Percentiles rank a stretch among this genome's conserved stretches.
These are phyloP conservation scores for Synanceia verrucosa DNA, from an alignment of 2,797 vertebrate genomes.

Conservation along the genomic window DNA sequence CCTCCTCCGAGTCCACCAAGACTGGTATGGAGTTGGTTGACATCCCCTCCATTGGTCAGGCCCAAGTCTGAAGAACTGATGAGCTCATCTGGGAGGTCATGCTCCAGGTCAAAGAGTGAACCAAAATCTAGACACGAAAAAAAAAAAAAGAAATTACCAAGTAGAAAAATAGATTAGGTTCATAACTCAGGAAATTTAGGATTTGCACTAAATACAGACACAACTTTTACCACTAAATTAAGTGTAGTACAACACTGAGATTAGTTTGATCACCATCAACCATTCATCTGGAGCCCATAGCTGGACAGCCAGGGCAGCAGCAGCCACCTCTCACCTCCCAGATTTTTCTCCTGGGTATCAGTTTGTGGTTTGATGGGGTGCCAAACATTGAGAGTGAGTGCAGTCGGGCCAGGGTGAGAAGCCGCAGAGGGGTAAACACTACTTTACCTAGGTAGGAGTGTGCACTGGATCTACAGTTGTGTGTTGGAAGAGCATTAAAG, in stretches of 20 bases:
- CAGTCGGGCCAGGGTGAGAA: constrained; percentile 58
- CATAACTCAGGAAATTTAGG: neutral
- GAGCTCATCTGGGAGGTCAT: constrained; percentile 97
- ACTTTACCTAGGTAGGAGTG: constrained; percentile 45
- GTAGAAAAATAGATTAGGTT: neutral
- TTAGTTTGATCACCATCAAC: constrained; percentile 1
- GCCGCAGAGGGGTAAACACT: constrained; percentile 72
- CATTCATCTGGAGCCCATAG: neutral
- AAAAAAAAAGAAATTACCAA: constrained; percentile 22
- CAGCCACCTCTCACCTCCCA: constrained; percentile 24
- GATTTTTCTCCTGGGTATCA: constrained; percentile 46
- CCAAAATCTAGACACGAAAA: constrained; percentile 88
- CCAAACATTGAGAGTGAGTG: constrained; percentile 62
- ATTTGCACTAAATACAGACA: neutral
- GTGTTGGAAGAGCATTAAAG: neutral
- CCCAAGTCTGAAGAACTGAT: constrained; percentile 95
- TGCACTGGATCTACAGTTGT: constrained; percentile 24
- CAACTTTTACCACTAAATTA: neutral
- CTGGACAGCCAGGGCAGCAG: constrained; percentile 10
- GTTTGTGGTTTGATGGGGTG: constrained; percentile 67
- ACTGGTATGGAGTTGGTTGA: constrained; percentile 90
- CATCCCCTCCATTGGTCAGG: constrained; percentile 91
- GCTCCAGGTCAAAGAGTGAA: constrained; percentile 96
- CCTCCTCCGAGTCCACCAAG: constrained; percentile 82
- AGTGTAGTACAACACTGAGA: neutral